Evolutionary conservation across 2,113 vertebrate species (phyloP), one percentile per base, ranked within the genome.

Genomic region (Barbus barbus): DNA sequence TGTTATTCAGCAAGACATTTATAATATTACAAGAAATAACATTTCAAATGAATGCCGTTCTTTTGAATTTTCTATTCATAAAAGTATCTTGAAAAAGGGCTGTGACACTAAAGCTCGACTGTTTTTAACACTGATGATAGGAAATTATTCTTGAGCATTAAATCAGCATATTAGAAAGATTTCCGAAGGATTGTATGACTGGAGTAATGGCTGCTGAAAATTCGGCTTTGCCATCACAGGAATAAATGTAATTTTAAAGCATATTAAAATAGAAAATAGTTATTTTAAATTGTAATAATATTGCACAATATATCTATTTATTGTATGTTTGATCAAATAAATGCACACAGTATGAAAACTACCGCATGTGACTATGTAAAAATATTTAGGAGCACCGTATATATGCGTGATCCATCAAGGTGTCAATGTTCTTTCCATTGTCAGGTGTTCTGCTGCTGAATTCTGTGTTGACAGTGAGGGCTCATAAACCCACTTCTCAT

Each of bases 401-500:
- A 60, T 24, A 28, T 73, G n/a, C 41, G 20, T 72, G 9, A 24
- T 9, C 6, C 24, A 74, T 51, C 24, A 28, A 31, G 41, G 3
- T 53, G 69, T 44, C 12, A 13, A 53, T 73, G 22, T 18, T 11
- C 12, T 53, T 72, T 24, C 16, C 28, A 2, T 33, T 65, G 0
- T 36, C 5, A 97, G 96, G 96, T 0, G 96, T 97, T 63, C 92
- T 97, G 5, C 91, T 97, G 0, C 94, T 97, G 58, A 97, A 97
- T 0, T 94, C 96, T 0, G 96, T 97, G 20, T 93, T 97, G 44
- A 97, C 96, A 0, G 96, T 97, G 5, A 93, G 95, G 2, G 94
- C 93, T 0, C 94, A 95, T 71, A 93, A 96, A 65, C 91, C 96
- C 58, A 96, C 93, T 4, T 97, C 96, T 0, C 96, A 97, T 56